A percentile compares a stretch with the other conserved stretches of the same genome.
phyloP scores from a whole-genome alignment of 2,888 invertebrate genomes.

The Cephus runcator region DNA sequence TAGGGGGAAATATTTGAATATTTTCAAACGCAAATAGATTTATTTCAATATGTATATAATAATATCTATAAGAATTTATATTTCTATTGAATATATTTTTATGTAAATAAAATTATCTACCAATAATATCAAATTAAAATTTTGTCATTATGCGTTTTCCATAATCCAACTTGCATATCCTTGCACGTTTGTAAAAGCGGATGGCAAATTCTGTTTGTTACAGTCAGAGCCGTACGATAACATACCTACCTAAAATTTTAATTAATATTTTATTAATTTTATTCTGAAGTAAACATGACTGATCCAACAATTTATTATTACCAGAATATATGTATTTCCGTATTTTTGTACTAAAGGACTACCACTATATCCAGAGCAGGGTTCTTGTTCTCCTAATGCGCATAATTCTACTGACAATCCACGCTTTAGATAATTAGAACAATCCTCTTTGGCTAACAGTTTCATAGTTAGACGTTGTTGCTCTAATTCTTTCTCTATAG shows the following conservation, averaged over 20 bases:
- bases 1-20: conserved; percentile 91
- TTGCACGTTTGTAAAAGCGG: conserved; percentile 81
- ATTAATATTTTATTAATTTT: conserved; percentile 10
- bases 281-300: conserved; percentile 11
- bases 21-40: conserved; percentile 70
- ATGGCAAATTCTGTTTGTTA: conserved; percentile 80
- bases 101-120: conserved; percentile 15
- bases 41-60: conserved; percentile 15
- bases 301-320: conserved; percentile 44
- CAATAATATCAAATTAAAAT: conserved; percentile 8
- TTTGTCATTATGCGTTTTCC: conserved; percentile 69
- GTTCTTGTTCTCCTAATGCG: conserved; percentile 78
- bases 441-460: conserved; percentile 74
- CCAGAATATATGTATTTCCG: conserved; percentile 75
- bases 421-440: conserved; percentile 71
- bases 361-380: conserved; percentile 84
- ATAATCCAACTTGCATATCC: conserved; percentile 82
- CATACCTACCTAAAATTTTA: conserved; percentile 74
- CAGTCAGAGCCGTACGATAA: conserved; percentile 85
- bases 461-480: conserved; percentile 76
- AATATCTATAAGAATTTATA: conserved; percentile 2
- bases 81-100: conserved; percentile 3
- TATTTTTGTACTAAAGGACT: conserved; percentile 76
- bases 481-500: conserved; percentile 49
- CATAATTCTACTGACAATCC: conserved; percentile 77